A percentile compares a stretch with the other conserved stretches of the same genome.
phyloP scores from a whole-genome alignment of 2,113 vertebrate genomes.

The Megaceryle maxima region DNA sequence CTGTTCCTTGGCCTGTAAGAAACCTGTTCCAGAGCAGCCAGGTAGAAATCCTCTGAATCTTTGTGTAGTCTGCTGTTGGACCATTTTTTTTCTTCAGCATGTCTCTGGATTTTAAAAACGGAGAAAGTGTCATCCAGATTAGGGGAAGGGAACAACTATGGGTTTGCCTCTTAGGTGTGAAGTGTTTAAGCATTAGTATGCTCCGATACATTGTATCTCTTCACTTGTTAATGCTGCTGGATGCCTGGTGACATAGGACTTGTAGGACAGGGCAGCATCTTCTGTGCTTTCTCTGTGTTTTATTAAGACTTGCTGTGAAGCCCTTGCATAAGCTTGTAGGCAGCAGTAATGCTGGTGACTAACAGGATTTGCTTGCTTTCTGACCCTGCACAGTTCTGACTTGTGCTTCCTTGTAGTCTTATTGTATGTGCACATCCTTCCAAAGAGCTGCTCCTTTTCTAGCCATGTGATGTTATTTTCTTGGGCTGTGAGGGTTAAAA shows the following conservation, averaged over 20 bases:
- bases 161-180: background rate
- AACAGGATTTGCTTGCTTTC: background rate
- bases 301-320: background rate
- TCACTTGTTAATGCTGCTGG: background rate
- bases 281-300: background rate
- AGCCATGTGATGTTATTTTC: background rate
- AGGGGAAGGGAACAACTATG: background rate
- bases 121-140: background rate
- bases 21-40: background rate
- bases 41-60: background rate
- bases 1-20: background rate
- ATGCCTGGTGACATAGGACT: fast-evolving
- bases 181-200: background rate
- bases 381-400: fast-evolving
- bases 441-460: background rate
- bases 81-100: background rate
- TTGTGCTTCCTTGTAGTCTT: background rate
- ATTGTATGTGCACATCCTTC: fast-evolving
- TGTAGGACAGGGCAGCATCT: background rate
- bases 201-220: background rate
- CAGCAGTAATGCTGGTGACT: background rate
- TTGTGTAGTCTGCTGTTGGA: background rate
- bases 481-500: background rate
- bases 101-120: background rate
- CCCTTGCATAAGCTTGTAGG: background rate